Base-by-base conservation (phyloP, 2,888 invertebrate species). In the Rhynchonema sp. region DNA sequence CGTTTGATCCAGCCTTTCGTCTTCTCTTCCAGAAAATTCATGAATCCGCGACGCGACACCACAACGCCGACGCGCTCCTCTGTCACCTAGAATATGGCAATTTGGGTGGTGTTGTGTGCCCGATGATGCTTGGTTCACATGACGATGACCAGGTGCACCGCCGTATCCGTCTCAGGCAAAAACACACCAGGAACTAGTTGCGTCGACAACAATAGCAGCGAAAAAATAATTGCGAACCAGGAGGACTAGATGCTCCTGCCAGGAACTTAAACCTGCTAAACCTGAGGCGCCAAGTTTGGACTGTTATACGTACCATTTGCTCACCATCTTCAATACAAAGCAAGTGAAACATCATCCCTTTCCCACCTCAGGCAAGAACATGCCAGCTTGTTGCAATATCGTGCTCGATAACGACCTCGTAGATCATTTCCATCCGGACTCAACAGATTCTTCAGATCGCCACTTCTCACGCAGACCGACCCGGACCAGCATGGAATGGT, bases 11-110 rank as follows among this genome's bases (percentile, higher is more conserved):
- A 62, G 9, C 52, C 55, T 68, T 88, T 88, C 58, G 90, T 88
- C 72, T 91, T 91, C 75, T 96, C 94, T 75, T 98, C 96, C 71
- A 96, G 80, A 68, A 98, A 90, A 77, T 94, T 92, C 71, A 98
- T 82, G 71, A 88, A 86, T 1, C 98, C 98, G 75, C 91, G 89
- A 60, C 92, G 82, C 56, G 94, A 92, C 55, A 98, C 88, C 26
- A 96, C 90, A 1, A 94, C 90, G 67, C 92, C 92, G 68, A 94
- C 88, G 70, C 92, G 83, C 71, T 94, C 89, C 77, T 94, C 92
- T 9, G 64, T 66, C 9, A 70, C 67, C 68, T 69, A 55, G 38
- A 64, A 58, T 13, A 27, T n/a, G 22, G 52, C n/a, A 9, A 52
- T 13, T 20, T n/a, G n/a, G n/a, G n/a, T n/a, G n/a, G n/a, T n/a